Percentiles rank a stretch among this genome's conserved stretches.
phyloP scores from a whole-genome alignment of 2,113 vertebrate species.

The Spea multiplicata region DNA sequence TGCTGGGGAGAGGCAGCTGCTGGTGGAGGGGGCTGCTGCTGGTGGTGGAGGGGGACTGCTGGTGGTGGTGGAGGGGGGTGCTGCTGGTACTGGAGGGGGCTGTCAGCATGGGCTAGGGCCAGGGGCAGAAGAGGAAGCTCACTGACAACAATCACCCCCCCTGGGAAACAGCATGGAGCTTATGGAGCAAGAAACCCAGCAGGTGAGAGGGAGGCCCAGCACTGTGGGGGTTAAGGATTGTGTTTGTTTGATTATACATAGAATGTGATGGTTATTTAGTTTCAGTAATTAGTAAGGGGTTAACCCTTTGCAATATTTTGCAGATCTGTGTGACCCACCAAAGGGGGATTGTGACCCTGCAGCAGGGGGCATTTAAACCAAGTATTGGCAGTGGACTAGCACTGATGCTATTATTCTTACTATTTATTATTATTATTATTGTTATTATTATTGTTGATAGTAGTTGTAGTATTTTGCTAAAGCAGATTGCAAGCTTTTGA shows the following conservation, averaged over 20 bases:
- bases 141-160: background rate
- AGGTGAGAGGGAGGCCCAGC: constrained; percentile 6
- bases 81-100: background rate
- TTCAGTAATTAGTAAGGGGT: too few species aligned
- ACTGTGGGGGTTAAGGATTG: background rate
- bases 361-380: too few species aligned
- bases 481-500: too few species aligned
- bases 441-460: too few species aligned
- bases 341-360: too few species aligned
- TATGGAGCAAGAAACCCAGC: constrained; percentile 15
- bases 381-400: too few species aligned
- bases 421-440: too few species aligned
- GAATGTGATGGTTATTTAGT: background rate
- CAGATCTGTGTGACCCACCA: too few species aligned
- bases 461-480: too few species aligned
- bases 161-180: constrained; percentile 13
- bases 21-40: too few species aligned
- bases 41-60: background rate
- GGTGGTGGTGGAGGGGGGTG: background rate
- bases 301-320: too few species aligned
- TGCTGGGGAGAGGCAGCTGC: background rate
- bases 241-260: background rate
- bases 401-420: too few species aligned
- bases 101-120: constrained; percentile 1
- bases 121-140: background rate